Evolutionary conservation across 2,888 invertebrate genomes (phyloP), one percentile per base, ranked within the genome.

Genomic region (Tenthredo livida): DNA sequence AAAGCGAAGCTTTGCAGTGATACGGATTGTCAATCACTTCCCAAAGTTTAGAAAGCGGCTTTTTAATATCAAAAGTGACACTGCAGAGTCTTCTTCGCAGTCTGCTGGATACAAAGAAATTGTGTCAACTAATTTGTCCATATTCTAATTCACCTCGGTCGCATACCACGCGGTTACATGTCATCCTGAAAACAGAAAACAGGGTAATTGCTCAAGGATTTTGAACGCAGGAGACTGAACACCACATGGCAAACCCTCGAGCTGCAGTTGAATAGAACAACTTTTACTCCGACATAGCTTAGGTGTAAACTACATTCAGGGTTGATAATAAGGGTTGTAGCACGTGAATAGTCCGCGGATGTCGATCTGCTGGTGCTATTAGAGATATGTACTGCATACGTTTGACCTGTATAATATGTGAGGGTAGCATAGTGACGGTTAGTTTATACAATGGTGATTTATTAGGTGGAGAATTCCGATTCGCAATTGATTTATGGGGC

Each of bases 401-500:
- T 43, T 43, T 43, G 40, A 67, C 72, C 40, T 21, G 43, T 40
- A 43, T 73, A 78, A 84, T 72, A 84, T 87, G 87, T 80, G 77
- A 86, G 50, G 84, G 83, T 86, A 78, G 85, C 72, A 21, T n/a
- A 84, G 61, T 84, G 78, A 84, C 61, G 77, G 78, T 85, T 61
- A 72, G 75, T 85, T 88, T 87, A 89, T 87, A 88, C 85, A 89
- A 87, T 87, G 85, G 87, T 90, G 90, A 90, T 90, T 90, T 90
- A 90, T 90, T 89, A 88, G 88, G 87, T 88, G 86, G 87, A 86
- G 88, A 89, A 90, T 90, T 90, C 88, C 88, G 90, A 90, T 90
- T 90, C 90, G 87, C 87, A 84, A 84, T 86, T 88, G 89, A 88
- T 89, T 89, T 90, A 88, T 85, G 87, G 84, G 40, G 54, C 82